These are phyloP conservation scores for Esox lucius DNA, from an alignment of 2,797 vertebrate species.

Conservation along the genomic window DNA sequence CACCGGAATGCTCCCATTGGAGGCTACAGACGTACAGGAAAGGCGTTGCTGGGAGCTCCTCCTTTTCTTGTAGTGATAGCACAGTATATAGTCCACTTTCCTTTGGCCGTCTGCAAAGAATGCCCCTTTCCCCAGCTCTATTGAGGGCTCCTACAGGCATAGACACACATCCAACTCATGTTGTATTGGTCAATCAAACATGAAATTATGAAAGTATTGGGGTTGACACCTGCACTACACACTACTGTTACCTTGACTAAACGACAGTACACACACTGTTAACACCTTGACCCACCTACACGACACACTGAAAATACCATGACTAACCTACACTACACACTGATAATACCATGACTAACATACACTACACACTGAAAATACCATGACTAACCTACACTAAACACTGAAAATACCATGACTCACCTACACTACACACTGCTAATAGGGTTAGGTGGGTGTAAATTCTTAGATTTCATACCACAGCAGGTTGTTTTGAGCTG, in stretches of 20 bases:
- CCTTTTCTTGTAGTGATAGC: constrained; percentile 86
- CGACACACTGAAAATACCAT: no score
- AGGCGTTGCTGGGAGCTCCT: constrained; percentile 49
- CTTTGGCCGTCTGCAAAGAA: constrained; percentile 87
- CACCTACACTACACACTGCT: no score
- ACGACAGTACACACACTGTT: no score
- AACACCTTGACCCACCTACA: no score
- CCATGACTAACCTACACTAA: no score
- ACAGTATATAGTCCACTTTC: constrained; percentile 93
- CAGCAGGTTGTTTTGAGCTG: constrained; percentile 44
- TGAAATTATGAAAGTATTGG: no score
- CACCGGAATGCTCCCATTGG: constrained; percentile 77
- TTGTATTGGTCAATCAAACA: neutral
- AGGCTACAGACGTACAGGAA: constrained; percentile 62
- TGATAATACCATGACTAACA: no score
- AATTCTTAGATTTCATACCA: constrained; percentile 43
- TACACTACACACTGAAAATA: no score
- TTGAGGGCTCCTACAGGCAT: constrained; percentile 64
- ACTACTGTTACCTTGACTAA: no score
- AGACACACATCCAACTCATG: neutral
- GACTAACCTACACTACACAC: no score
- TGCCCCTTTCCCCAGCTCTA: constrained; percentile 73
- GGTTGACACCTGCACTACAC: no score
- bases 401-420: no score
- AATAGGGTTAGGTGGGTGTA: neutral